Base-by-base conservation (phyloP, 2,797 vertebrate genomes). In the Perodicticus potto region DNA sequence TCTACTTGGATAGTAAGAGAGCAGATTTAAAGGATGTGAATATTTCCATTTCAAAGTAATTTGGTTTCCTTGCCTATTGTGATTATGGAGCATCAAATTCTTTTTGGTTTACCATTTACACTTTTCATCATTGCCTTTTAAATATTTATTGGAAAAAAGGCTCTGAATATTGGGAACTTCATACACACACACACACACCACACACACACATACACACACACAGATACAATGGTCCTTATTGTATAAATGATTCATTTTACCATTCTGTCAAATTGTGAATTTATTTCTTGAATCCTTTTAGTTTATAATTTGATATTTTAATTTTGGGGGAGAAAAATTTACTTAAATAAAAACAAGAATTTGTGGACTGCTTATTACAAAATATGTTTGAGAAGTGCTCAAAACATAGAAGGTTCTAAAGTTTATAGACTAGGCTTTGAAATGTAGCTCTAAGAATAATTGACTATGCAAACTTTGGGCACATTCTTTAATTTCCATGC, bases 1-100 rank as follows among this genome's bases (percentile, higher is more conserved):
- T 34, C 16, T n/a, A 69, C 45, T 40, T 88, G 37, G 83, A 14
- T 82, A 86, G n/a, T 57, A 29, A 22, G 11, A 81, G 59, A 74
- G 23, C 37, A 95, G 37, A 37, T 57, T 85, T 93, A 74, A 59
- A 85, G 9, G 25, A 77, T 45, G 63, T 23, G 49, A 37, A 43
- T 92, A 37, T 93, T 96, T 96, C 77, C 57, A 89, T 45, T 95
- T 93, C 74, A 89, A 84, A 84, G 89, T 80, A 49, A 93, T 77
- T 53, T 93, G 63, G 57, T 25, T 90, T 92, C 57, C 72, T 95
- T 43, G 7, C 20, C 49, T 90, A 73, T 93, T 91, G 7, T 37
- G 89, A 22, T 91, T 49, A 76, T 14, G 13, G 4, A 86, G 5
- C 25, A 88, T 53, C 2, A 65, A 92, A 73, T 19, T 61, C 34